A percentile compares a stretch with the other conserved stretches of the same genome.
These are phyloP conservation scores for Phrynosoma blainvillii DNA, from an alignment of 2,113 vertebrate genomes.

Conservation along the genomic window DNA sequence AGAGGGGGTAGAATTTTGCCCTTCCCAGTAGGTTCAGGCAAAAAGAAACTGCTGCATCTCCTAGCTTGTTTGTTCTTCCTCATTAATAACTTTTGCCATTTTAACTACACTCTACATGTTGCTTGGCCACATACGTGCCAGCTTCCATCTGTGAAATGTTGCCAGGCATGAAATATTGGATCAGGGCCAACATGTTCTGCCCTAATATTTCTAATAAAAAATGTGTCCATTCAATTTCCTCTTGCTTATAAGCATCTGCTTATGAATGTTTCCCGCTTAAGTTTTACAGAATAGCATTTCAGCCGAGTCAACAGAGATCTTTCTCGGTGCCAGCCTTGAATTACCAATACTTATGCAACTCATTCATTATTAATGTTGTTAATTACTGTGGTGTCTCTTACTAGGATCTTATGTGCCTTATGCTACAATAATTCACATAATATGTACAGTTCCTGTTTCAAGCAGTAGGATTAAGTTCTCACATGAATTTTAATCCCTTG, in stretches of 20 bases:
- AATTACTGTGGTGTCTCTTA: slow-evolving; percentile 16
- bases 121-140: no score
- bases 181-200: not conserved
- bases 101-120: no score
- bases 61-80: no score
- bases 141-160: no score
- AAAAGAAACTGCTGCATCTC: no score
- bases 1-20: no score
- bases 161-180: not conserved
- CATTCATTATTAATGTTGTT: slow-evolving; percentile 33
- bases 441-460: slow-evolving; percentile 12
- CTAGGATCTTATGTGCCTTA: not conserved
- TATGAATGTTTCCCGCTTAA: not conserved
- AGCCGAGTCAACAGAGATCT: not conserved
- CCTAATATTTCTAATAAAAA: not conserved
- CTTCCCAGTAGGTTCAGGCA: no score
- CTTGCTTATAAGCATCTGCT: not conserved
- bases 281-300: slow-evolving; percentile 18
- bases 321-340: not conserved
- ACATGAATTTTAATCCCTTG: slow-evolving; percentile 14
- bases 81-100: no score
- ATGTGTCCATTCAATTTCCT: not conserved
- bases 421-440: not conserved
- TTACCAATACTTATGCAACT: not conserved
- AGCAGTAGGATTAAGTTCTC: slow-evolving; percentile 12